Percentiles rank a stretch among this genome's conserved stretches.
Evolutionary conservation across 2,797 vertebrate genomes (phyloP).

Genomic region (Lycodopsis pacificus): DNA sequence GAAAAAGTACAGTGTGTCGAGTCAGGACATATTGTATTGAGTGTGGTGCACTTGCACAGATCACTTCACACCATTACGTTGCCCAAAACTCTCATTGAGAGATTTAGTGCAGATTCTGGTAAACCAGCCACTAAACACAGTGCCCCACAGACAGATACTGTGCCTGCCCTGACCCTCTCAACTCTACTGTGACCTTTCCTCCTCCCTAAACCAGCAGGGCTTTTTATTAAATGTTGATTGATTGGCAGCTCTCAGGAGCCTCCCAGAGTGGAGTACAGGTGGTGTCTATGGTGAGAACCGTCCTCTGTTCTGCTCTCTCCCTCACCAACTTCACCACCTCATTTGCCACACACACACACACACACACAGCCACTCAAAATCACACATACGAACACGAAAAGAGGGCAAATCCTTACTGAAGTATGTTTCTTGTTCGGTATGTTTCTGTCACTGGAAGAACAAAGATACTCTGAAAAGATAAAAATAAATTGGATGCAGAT

Average conservation of each 20-base stretch:
- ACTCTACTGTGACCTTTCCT: slow-evolving; percentile 68
- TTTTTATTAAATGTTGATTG: slow-evolving; percentile 83
- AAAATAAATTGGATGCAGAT: slow-evolving; percentile 28
- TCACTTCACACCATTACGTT: neutral
- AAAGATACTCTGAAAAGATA: neutral
- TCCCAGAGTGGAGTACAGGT: slow-evolving; percentile 81
- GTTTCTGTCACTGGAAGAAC: slow-evolving; percentile 14
- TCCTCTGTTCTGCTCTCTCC: slow-evolving; percentile 54
- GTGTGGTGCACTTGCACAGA: neutral
- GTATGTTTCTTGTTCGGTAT: neutral
- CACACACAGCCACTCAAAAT: neutral
- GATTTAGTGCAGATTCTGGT: slow-evolving; percentile 19
- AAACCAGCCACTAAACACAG: slow-evolving; percentile 3
- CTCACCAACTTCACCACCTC: slow-evolving; percentile 40
- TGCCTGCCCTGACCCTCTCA: slow-evolving; percentile 51
- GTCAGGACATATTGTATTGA: neutral
- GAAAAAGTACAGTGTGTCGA: neutral
- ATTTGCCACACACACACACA: slow-evolving; percentile 26
- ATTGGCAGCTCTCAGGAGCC: slow-evolving; percentile 83
- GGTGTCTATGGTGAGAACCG: slow-evolving; percentile 80
- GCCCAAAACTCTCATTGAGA: neutral
- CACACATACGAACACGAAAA: slow-evolving; percentile 2
- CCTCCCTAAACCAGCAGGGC: slow-evolving; percentile 57
- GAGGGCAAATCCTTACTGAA: slow-evolving; percentile 3
- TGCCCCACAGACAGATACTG: slow-evolving; percentile 3